These are phyloP conservation scores for Pseudococcus jackbeardsleyi DNA, from an alignment of 2,888 invertebrate genomes.

Conservation along the genomic window DNA sequence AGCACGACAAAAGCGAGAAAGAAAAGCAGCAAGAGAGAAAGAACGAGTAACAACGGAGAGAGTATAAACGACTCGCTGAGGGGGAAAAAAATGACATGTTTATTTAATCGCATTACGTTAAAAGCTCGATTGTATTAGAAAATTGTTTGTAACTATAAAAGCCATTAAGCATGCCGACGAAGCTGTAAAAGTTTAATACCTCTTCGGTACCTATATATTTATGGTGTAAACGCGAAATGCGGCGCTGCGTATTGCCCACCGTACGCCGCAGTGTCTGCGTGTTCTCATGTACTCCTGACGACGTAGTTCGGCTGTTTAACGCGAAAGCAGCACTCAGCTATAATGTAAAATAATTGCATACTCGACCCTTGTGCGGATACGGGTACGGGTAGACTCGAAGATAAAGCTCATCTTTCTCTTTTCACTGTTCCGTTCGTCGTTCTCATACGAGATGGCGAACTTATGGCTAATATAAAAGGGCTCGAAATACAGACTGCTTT, in stretches of 20 bases:
- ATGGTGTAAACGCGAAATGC: constrained; percentile 31
- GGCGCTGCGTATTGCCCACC: constrained; percentile 22
- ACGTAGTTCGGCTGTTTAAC: constrained; percentile 11
- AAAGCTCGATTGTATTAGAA: constrained; percentile 47
- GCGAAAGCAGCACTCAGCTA: neutral
- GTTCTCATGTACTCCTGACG: neutral
- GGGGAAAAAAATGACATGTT: constrained; percentile 38
- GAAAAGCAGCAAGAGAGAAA: neutral
- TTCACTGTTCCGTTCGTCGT: neutral
- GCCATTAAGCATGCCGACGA: constrained; percentile 47
- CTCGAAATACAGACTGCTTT: too few species aligned
- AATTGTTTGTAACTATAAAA: constrained; percentile 44
- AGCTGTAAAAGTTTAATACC: constrained; percentile 47
- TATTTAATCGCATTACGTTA: constrained; percentile 47
- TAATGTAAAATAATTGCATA: constrained; percentile 33
- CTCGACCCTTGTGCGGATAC: neutral
- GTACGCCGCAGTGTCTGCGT: neutral
- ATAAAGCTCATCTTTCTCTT: neutral
- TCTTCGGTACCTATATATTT: constrained; percentile 44
- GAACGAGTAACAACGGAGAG: neutral
- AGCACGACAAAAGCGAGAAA: neutral
- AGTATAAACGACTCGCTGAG: constrained; percentile 8
- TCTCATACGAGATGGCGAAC: too few species aligned
- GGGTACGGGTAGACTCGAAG: neutral
- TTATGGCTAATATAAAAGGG: too few species aligned